Conservation (phyloP, 2,113 vertebrate species). For the cat (Felis catus) region DNA sequence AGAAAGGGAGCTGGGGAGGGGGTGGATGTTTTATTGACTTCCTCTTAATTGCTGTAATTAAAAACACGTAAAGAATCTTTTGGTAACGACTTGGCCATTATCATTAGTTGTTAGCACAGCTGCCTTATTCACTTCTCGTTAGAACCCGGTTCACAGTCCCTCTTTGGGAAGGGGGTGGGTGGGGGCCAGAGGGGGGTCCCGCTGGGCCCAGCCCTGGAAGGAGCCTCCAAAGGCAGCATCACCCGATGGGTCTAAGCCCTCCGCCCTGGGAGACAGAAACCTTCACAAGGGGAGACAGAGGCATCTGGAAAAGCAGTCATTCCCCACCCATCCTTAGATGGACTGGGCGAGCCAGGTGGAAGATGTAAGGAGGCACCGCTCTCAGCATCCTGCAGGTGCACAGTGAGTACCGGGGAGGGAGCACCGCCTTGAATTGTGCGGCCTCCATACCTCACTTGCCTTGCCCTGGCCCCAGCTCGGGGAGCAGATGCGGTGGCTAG, state of each 20-base stretch:
- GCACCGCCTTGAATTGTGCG: fast-evolving
- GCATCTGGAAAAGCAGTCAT: neutral
- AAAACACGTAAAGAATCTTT: constrained; percentile 88
- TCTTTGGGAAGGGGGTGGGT: constrained; percentile 37
- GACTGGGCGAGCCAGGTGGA: neutral
- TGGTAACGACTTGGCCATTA: constrained; percentile 87
- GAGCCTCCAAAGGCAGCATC: neutral
- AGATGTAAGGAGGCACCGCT: neutral
- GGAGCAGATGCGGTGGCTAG: neutral
- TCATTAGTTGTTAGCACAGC: constrained; percentile 85
- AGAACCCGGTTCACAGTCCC: constrained; percentile 78
- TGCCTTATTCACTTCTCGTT: constrained; percentile 89
- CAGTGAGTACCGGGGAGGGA: fast-evolving
- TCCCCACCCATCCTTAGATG: neutral
- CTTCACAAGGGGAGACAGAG: neutral
- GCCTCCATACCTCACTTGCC: fast-evolving
- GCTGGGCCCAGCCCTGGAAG: neutral
- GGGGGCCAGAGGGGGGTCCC: neutral
- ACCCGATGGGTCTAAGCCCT: neutral
- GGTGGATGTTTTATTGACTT: constrained; percentile 83
- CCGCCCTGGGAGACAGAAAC: neutral
- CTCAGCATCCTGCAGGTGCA: fast-evolving
- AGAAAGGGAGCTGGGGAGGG: neutral
- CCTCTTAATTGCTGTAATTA: constrained; percentile 89
- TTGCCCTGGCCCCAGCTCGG: neutral